Evolutionary conservation across 2,888 invertebrate genomes (phyloP).

Genomic region (Sepioteuthis lessoniana): DNA sequence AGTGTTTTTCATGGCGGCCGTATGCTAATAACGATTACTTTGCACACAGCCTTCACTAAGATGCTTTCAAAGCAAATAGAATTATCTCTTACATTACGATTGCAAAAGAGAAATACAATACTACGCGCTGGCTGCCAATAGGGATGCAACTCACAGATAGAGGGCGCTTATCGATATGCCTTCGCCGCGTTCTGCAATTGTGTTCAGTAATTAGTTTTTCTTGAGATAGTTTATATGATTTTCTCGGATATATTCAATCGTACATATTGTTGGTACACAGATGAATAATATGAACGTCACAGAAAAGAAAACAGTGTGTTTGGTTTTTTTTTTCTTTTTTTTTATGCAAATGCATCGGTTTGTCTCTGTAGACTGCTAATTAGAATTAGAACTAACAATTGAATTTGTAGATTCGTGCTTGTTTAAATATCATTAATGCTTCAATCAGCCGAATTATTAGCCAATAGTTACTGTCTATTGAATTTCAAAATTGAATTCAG

Average conservation of each 20-base stretch:
- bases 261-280: neutral
- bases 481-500: neutral
- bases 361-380: neutral
- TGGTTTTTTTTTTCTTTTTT: neutral
- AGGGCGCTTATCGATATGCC: neutral
- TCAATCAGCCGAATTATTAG: neutral
- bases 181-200: neutral
- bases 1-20: neutral
- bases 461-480: neutral
- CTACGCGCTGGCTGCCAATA: neutral
- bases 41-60: neutral
- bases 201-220: neutral
- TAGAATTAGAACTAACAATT: neutral
- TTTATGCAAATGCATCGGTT: neutral
- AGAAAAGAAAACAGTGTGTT: neutral
- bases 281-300: neutral
- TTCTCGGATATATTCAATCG: neutral
- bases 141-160: neutral
- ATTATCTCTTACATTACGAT: neutral
- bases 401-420: neutral
- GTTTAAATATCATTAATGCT: neutral
- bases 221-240: neutral
- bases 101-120: neutral
- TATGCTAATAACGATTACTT: neutral
- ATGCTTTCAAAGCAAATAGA: neutral